A percentile compares a stretch with the other conserved stretches of the same genome.
Conservation (phyloP, 2,113 vertebrate species). For the Neolamprologus fasciatus region DNA sequence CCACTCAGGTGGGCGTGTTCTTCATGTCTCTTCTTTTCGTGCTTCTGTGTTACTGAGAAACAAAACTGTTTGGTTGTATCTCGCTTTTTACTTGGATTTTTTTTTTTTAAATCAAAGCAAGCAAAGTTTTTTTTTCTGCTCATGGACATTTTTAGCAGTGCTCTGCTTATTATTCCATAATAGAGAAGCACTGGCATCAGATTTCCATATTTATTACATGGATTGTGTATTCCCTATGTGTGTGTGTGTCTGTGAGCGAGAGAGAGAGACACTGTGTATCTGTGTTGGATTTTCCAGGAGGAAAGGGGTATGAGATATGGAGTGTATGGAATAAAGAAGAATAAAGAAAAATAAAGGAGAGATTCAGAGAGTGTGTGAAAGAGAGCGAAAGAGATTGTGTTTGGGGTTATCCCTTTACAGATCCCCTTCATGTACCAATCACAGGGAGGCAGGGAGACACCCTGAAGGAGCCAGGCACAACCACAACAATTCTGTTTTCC, state of each 20-base stretch:
- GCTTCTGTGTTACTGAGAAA: neutral
- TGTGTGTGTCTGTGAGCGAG: neutral
- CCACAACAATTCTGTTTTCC: constrained; percentile 58
- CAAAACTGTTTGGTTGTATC: neutral
- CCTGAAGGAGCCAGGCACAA: constrained; percentile 13
- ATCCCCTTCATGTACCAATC: constrained; percentile 19
- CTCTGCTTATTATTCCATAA: constrained; percentile 11
- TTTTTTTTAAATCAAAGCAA: neutral
- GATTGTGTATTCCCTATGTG: neutral
- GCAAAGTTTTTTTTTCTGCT: constrained; percentile 2
- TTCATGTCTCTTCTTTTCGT: neutral
- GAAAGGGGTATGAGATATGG: neutral
- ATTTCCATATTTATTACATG: constrained; percentile 38
- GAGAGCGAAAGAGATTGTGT: neutral
- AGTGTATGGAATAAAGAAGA: neutral
- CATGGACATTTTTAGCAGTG: constrained; percentile 11
- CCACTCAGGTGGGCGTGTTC: neutral
- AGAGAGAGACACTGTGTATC: neutral
- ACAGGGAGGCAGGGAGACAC: constrained; percentile 27
- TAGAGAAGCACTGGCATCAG: neutral
- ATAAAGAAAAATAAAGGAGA: constrained; percentile 2
- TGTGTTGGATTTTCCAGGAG: neutral
- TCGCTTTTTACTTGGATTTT: neutral
- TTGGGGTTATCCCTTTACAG: neutral
- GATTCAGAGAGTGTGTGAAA: neutral